Base-by-base conservation (phyloP, 2,888 invertebrate species). In the Tholera decimalis region DNA sequence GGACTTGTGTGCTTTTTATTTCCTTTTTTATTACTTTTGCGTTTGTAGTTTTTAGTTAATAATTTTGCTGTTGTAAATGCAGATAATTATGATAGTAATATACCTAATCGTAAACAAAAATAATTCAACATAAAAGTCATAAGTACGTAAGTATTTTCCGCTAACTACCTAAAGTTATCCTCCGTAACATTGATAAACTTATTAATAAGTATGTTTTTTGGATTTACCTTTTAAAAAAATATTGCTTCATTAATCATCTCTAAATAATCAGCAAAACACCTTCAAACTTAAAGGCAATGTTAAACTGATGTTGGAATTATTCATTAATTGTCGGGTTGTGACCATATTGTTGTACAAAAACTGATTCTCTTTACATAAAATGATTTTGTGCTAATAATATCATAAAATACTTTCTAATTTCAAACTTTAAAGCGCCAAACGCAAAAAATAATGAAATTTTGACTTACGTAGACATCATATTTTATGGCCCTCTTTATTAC, bases 1-100 rank as follows among this genome's bases (percentile, higher is more conserved):
- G 87, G 86, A 78, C 83, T 70, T 61, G 71, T 43, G 65, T 64
- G 39, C 20, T 63, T 72, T 84, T 82, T 47, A 28, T 84, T 74
- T 55, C 65, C 65, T 62, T 72, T 69, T 73, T 70, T 43, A 24
- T 76, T 65, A 71, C 74, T 73, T 50, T 76, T 75, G 63, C 57
- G 63, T 65, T 65, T 61, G 51, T 47, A 64, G 22, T 54, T 59
- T 60, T 57, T 44, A 53, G 22, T n/a, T 46, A 66, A 66, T 68
- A 70, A 67, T 73, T 67, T 60, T 26, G 49, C 9, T 18, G 1
- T 39, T 18, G 11, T 43, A 30, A 28, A 6, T 20, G n/a, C 26
- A 35, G 11, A 37, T 15, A 26, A n/a, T n/a, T 18, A 33, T n/a
- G 4, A 43, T n/a, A 3, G 13, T 6, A 11, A 2, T 13, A n/a